A percentile compares a stretch with the other conserved stretches of the same genome.
phyloP scores from a whole-genome alignment of 1,140 invertebrate species.

The Andrena cerasifolii region DNA sequence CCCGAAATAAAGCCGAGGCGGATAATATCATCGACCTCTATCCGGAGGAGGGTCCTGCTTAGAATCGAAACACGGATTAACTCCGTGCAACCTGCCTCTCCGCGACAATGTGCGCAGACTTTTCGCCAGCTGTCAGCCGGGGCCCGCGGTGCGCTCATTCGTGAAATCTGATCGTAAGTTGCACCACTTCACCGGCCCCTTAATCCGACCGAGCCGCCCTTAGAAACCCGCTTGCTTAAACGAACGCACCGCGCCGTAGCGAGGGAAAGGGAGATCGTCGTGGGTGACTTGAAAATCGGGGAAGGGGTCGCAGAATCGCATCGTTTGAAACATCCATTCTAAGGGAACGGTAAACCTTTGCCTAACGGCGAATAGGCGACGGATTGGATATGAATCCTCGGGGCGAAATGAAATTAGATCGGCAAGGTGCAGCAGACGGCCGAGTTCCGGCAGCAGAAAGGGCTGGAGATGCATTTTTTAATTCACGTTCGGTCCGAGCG shows the following conservation, averaged over 20 bases:
- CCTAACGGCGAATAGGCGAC: not conserved
- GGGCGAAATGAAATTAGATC: not conserved
- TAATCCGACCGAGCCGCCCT: constrained; percentile 62
- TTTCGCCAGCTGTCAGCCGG: constrained; percentile 68
- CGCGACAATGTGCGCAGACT: constrained; percentile 57
- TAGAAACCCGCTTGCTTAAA: constrained; percentile 62
- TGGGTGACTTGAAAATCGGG: constrained; percentile 49
- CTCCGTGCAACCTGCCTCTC: constrained; percentile 55
- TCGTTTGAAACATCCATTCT: constrained; percentile 35
- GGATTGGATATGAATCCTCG: not conserved
- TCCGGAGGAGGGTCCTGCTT: constrained; percentile 52
- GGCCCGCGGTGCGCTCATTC: constrained; percentile 62
- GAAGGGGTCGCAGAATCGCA: constrained; percentile 13
- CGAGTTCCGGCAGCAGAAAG: not conserved
- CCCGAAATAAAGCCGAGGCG: constrained; percentile 62
- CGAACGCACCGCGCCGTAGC: constrained; percentile 46
- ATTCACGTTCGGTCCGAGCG: not conserved
- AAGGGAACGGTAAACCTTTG: constrained; percentile 18
- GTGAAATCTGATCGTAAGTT: constrained; percentile 72
- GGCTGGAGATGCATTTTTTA: not conserved
- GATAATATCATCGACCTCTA: constrained; percentile 62
- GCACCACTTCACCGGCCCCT: constrained; percentile 69
- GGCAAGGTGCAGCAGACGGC: not conserved
- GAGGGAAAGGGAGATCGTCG: constrained; percentile 15
- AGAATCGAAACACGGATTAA: constrained; percentile 65